Conservation (phyloP, 2,888 invertebrate genomes). For the Clitarchus hookeri region DNA sequence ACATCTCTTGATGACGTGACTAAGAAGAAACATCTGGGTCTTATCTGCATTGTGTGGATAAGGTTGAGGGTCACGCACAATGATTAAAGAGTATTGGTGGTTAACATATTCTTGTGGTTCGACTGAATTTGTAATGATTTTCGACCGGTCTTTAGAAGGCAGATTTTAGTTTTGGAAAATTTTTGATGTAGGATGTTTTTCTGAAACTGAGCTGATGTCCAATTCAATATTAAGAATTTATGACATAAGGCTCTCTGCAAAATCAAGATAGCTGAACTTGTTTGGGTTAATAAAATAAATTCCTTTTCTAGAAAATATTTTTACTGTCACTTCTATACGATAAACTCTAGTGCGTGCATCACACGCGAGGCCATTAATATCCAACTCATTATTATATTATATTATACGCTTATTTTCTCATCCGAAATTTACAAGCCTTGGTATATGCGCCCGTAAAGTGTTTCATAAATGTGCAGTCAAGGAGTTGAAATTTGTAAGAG, state of each 20-base stretch:
- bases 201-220: background rate
- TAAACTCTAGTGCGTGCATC: background rate
- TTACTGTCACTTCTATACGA: conserved; percentile 36
- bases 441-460: conserved; percentile 39
- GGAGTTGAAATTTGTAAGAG: conserved; percentile 37
- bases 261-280: conserved; percentile 16
- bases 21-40: background rate
- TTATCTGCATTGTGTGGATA: background rate
- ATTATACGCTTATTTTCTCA: conserved; percentile 37
- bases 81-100: background rate
- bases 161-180: background rate
- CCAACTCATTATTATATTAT: conserved; percentile 35
- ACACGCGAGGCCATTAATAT: conserved; percentile 39
- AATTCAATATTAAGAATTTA: background rate
- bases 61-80: background rate
- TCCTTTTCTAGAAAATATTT: conserved; percentile 27
- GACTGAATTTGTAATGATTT: background rate
- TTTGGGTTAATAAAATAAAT: conserved; percentile 26
- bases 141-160: background rate
- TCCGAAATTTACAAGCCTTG: conserved; percentile 34
- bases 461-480: conserved; percentile 43
- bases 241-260: background rate
- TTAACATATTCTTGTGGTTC: background rate
- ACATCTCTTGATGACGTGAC: background rate
- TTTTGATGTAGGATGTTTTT: background rate